Conservation (phyloP, 35 echinoderm and acorn worm genomes). For the Strongylocentrotus purpuratus region DNA sequence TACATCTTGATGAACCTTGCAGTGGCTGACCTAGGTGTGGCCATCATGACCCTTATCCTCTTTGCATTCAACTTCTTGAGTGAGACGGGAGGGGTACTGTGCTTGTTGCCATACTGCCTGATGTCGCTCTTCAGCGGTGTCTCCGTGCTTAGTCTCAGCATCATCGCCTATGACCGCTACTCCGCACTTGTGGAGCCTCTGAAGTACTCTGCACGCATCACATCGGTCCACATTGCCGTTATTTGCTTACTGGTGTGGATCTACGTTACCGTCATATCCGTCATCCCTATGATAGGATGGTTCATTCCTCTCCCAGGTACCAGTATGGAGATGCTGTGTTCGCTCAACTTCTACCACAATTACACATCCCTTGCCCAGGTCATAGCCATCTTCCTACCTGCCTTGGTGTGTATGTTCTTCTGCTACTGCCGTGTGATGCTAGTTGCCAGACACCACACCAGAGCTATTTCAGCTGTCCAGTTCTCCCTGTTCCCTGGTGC, state of each 20-base stretch:
- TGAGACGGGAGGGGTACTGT: conserved; percentile 44
- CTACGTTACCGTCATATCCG: conserved; percentile 69
- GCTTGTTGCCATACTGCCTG: conserved; percentile 68
- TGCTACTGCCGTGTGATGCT: conserved; percentile 90
- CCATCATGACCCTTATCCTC: conserved; percentile 50
- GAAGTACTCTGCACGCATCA: conserved; percentile 77
- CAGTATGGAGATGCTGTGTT: conserved; percentile 6
- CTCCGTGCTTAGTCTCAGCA: conserved; percentile 72
- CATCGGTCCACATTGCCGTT: conserved; percentile 58
- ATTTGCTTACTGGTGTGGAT: conserved; percentile 62
- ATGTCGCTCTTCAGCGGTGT: conserved; percentile 67
- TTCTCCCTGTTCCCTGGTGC: conserved; percentile 73
- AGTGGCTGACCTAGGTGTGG: conserved; percentile 73
- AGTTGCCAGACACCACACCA: conserved; percentile 90
- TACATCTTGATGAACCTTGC: conserved; percentile 91
- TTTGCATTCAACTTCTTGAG: conserved; percentile 44
- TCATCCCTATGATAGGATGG: conserved; percentile 59
- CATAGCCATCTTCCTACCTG: conserved; percentile 75
- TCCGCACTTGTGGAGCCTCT: conserved; percentile 91
- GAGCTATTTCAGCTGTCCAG: conserved; percentile 94
- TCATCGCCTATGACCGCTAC: conserved; percentile 90
- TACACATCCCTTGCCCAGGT: conserved; percentile 74
- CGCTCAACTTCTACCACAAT: conserved; percentile 51
- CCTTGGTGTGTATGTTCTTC: conserved; percentile 72
- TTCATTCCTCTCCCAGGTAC: not conserved